These are phyloP conservation scores for Damaliscus lunatus DNA, from an alignment of 2,113 vertebrate genomes.

Conservation along the genomic window DNA sequence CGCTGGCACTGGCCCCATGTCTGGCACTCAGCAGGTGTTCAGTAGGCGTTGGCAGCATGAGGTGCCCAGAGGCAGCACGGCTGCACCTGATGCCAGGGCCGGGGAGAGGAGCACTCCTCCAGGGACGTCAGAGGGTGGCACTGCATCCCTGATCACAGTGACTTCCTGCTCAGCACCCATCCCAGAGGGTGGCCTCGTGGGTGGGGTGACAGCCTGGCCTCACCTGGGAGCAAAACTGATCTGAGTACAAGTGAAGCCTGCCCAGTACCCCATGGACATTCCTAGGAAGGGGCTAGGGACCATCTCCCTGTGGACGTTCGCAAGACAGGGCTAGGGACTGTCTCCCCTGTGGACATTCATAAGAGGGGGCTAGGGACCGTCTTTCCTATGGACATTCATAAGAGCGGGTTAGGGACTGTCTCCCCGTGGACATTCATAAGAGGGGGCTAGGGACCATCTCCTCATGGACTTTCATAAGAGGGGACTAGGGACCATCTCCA, in stretches of 20 bases:
- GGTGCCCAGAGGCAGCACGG: not conserved
- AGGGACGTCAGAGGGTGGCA: fast-evolving
- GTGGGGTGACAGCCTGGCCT: no score
- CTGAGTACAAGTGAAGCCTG: not conserved
- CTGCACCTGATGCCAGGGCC: not conserved
- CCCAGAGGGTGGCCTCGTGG: no score
- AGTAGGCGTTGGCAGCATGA: not conserved
- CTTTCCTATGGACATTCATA: fast-evolving
- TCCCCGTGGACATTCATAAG: not conserved
- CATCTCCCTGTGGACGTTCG: fast-evolving
- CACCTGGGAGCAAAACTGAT: fast-evolving
- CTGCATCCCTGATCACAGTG: no score
- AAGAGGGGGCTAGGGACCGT: fast-evolving
- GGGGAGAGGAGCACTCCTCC: fast-evolving
- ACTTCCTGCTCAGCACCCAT: no score
- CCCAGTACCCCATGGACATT: not conserved
- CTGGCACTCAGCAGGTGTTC: not conserved
- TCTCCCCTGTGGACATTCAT: fast-evolving
- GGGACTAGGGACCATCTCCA: fast-evolving
- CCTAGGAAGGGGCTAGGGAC: not conserved
- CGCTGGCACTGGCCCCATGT: fast-evolving
- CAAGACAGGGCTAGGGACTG: not conserved
- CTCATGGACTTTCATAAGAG: fast-evolving
- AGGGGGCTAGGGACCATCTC: fast-evolving
- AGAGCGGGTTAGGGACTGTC: fast-evolving